Evolutionary conservation across 1,140 invertebrate genomes (phyloP), one percentile per base, ranked within the genome.

Genomic region (Bombus breviceps): DNA sequence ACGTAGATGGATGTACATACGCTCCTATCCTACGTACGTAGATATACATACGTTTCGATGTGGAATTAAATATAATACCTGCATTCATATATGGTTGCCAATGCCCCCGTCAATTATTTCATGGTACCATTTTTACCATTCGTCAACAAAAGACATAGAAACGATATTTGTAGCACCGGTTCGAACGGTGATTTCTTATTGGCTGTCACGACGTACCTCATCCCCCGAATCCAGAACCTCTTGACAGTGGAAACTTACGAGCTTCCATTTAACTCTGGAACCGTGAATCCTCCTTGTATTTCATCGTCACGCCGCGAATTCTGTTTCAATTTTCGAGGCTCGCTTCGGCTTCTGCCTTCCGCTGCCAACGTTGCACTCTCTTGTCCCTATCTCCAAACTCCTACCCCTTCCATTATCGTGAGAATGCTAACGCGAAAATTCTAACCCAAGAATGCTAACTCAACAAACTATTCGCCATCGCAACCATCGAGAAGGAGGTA

Each of bases 261-360:
- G 78, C n/a, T 89, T 88, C 86, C 90, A 91, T 91, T 91, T 88
- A 81, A 81, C 81, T 81, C 32, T 73, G 68, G 57, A 90, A 68
- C 73, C 78, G 66, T 76, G 62, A 64, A 68, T 79, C 76, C 74
- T 81, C n/a, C 62, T 47, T 83, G 86, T 92, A 91, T 92, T 90
- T 92, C 92, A 92, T 90, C 91, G 82, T 88, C 81, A 82, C 84
- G 72, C 83, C 69, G 62, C 83, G 88, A 92, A 93, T 93, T 92
- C 87, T 88, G 89, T 91, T 93, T 93, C 92, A 92, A 93, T 93
- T 92, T 93, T 93, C 91, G 81, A 85, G 80, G 88, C 85, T 91
- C 88, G 90, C 85, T 57, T 59, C 73, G 85, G 86, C 86, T 92
- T 28, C 90, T 71, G 41, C 43, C 53, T 32, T 78, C 41, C 68